Percentiles rank a stretch among this genome's conserved stretches.
Evolutionary conservation across 2,888 invertebrate genomes (phyloP).

Genomic region (Digitonthophagus gazella): DNA sequence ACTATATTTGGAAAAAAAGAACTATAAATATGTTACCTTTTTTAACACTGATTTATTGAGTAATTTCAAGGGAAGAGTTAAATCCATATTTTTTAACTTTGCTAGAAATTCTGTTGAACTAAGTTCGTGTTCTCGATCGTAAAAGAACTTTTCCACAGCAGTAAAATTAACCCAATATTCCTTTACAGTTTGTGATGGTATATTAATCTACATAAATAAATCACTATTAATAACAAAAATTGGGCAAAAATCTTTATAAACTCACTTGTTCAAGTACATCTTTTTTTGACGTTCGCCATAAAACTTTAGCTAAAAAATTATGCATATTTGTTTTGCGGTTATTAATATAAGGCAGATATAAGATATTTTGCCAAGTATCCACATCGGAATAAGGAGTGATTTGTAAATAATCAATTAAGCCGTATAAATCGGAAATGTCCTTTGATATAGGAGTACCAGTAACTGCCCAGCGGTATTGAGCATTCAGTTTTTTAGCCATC

Average conservation of each 20-base stretch:
- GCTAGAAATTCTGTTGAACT: constrained; percentile 54
- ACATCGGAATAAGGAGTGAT: constrained; percentile 56
- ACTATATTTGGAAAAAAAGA: constrained; percentile 5
- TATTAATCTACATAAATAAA: constrained; percentile 51
- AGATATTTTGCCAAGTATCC: constrained; percentile 55
- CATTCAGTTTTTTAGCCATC: constrained; percentile 60
- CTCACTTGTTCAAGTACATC: constrained; percentile 63
- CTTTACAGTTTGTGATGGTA: constrained; percentile 62
- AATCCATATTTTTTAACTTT: constrained; percentile 49
- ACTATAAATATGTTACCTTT: constrained; percentile 39
- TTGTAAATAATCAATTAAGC: constrained; percentile 61
- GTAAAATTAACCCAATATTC: constrained; percentile 64
- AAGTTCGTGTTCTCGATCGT: constrained; percentile 60
- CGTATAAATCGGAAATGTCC: constrained; percentile 49
- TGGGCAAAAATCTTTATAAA: constrained; percentile 7
- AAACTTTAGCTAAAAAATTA: constrained; percentile 54
- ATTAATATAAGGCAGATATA: constrained; percentile 55
- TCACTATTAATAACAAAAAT: constrained; percentile 10
- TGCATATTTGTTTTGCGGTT: constrained; percentile 53
- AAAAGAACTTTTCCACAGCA: constrained; percentile 73
- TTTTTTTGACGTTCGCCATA: constrained; percentile 71
- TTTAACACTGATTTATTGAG: constrained; percentile 52
- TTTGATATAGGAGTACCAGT: constrained; percentile 64
- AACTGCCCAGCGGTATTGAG: constrained; percentile 69
- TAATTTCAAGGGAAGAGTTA: constrained; percentile 51